Conservation (phyloP, 2,797 vertebrate genomes). For the Sebastes goodei region DNA sequence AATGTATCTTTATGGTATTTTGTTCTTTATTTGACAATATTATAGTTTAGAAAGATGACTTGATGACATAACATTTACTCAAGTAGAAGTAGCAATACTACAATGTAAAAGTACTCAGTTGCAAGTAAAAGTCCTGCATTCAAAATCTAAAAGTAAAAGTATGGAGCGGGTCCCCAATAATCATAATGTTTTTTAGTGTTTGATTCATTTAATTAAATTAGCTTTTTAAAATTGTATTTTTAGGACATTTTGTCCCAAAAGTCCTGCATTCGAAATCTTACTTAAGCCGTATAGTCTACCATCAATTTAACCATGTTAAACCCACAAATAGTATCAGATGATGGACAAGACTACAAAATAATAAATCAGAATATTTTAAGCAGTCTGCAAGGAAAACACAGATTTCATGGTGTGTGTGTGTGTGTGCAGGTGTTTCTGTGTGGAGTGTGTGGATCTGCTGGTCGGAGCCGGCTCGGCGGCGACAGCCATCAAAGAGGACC, state of each 20-base stretch:
- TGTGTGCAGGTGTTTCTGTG: slow-evolving; percentile 91
- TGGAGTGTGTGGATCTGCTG: slow-evolving; percentile 93
- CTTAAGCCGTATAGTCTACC: neutral
- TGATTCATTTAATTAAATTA: no score
- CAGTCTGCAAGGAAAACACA: neutral
- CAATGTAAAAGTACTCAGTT: neutral
- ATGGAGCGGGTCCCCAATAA: no score
- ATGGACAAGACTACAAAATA: neutral
- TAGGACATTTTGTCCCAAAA: no score
- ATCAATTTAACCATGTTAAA: no score
- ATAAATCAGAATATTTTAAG: neutral
- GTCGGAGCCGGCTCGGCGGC: slow-evolving; percentile 88
- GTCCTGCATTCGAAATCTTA: neutral
- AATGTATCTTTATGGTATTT: neutral
- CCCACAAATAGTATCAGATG: no score
- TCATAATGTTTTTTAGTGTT: no score
- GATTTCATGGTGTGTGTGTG: neutral
- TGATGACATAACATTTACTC: neutral
- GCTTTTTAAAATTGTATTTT: no score
- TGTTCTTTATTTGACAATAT: neutral
- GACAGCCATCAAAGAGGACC: slow-evolving; percentile 89
- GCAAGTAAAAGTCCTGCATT: neutral
- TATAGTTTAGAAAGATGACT: neutral
- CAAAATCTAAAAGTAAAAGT: neutral
- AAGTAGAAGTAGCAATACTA: neutral